These are phyloP conservation scores for Hyperoplus immaculatus DNA, from an alignment of 2,797 vertebrate genomes.

Conservation along the genomic window DNA sequence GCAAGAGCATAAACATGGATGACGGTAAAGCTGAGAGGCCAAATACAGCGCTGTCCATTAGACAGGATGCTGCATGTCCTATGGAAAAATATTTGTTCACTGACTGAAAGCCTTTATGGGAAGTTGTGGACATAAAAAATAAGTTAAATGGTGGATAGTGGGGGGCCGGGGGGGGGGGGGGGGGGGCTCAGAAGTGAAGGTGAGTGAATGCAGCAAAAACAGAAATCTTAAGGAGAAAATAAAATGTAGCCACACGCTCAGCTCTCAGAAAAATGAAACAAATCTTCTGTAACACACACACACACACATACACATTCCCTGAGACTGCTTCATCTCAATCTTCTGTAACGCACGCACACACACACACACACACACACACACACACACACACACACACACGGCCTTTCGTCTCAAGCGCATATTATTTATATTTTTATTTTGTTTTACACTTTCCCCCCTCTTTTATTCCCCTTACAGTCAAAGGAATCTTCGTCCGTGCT, in stretches of 20 bases:
- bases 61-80: neutral
- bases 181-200: neutral
- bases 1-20: neutral
- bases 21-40: constrained; percentile 9
- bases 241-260: neutral
- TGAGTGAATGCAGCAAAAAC: constrained; percentile 3
- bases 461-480: constrained; percentile 77
- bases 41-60: neutral
- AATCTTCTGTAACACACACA: neutral
- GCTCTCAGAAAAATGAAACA: neutral
- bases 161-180: neutral
- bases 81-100: neutral
- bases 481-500: constrained; percentile 90
- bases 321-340: neutral
- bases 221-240: neutral
- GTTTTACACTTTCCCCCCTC: constrained; percentile 2
- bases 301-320: too few species aligned
- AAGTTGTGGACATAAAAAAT: neutral
- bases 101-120: neutral
- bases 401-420: neutral
- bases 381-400: neutral
- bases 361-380: too few species aligned
- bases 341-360: neutral
- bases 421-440: neutral
- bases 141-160: neutral